Evolutionary conservation across 2,113 vertebrate species (phyloP).

Genomic region (Meles meles): DNA sequence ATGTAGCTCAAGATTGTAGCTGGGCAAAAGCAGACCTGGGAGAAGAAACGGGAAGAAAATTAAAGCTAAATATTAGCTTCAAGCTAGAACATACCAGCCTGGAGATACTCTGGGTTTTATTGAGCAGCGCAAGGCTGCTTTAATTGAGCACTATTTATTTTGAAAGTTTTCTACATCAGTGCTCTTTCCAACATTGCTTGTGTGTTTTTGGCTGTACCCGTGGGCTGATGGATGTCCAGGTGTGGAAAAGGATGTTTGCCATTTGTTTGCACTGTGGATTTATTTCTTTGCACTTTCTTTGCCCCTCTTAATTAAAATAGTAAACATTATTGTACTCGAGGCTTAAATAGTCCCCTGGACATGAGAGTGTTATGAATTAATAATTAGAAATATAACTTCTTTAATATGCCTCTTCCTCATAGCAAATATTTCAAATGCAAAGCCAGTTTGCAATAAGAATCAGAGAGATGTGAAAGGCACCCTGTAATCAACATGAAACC

Average conservation of each 20-base stretch:
- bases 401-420: background rate
- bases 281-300: conserved; percentile 44
- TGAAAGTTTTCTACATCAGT: background rate
- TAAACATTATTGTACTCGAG: conserved; percentile 64
- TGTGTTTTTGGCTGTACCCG: background rate
- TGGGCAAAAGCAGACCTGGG: background rate
- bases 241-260: background rate
- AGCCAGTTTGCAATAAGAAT: conserved; percentile 64
- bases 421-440: conserved; percentile 12
- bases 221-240: conserved; percentile 45
- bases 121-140: background rate
- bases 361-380: conserved; percentile 61
- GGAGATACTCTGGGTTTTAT: background rate
- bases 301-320: conserved; percentile 18
- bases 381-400: conserved; percentile 70
- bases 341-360: conserved; percentile 47
- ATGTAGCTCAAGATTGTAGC: background rate
- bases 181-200: background rate
- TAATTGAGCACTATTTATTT: conserved; percentile 26
- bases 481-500: conserved; percentile 29
- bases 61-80: background rate
- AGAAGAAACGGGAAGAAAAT: background rate
- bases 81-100: background rate
- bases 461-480: conserved; percentile 73
- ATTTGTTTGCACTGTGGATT: conserved; percentile 19